phyloP scores from a whole-genome alignment of 2,888 invertebrate genomes.

The Slavum lentiscoides region DNA sequence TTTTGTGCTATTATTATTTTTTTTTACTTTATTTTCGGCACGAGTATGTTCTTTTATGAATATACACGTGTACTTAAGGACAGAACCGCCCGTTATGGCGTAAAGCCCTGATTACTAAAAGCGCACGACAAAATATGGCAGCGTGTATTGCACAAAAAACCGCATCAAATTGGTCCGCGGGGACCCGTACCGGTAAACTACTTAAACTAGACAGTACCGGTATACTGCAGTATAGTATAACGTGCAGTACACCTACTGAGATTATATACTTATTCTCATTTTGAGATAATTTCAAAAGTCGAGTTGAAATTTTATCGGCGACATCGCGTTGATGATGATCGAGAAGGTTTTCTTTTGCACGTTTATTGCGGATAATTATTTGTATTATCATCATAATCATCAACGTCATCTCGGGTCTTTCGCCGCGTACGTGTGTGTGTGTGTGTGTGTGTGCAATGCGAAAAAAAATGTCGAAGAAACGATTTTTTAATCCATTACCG shows the following conservation, averaged over 20 bases:
- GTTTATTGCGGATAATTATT: no score
- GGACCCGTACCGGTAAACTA: slow-evolving; percentile 13
- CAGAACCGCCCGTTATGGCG: not conserved
- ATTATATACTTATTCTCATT: not conserved
- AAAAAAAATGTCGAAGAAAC: no score
- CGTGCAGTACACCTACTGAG: not conserved
- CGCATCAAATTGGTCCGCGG: slow-evolving; percentile 17
- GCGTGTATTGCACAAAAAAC: slow-evolving; percentile 7
- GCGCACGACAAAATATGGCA: slow-evolving; percentile 3
- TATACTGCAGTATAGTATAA: no score
- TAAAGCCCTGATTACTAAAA: slow-evolving; percentile 25
- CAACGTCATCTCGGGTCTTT: no score
- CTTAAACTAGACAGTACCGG: not conserved
- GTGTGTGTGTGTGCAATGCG: no score
- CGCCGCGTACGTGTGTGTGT: no score
- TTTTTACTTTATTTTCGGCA: not conserved
- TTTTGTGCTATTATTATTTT: not conserved
- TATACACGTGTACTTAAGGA: not conserved
- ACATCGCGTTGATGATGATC: not conserved
- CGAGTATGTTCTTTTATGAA: not conserved
- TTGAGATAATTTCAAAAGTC: not conserved
- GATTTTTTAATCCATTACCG: no score
- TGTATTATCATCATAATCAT: no score
- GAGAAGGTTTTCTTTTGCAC: not conserved
- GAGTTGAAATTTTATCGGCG: not conserved